Evolutionary conservation across 2,113 vertebrate genomes (phyloP).

Genomic region (Sprattus sprattus): DNA sequence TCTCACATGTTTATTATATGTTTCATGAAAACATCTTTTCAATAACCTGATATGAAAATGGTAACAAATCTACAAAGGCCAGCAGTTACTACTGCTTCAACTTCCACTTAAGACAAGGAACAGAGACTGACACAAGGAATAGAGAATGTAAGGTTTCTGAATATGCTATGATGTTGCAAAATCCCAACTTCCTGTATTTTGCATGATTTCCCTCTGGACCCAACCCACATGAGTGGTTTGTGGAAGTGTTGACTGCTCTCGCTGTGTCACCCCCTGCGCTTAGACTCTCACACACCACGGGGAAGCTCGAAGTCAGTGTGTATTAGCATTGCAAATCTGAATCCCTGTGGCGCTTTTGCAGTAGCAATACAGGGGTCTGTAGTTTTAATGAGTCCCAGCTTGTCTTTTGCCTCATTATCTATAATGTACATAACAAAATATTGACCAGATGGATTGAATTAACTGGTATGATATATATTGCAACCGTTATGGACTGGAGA

Average conservation of each 20-base stretch:
- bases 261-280: background rate
- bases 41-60: background rate
- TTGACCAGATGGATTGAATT: background rate
- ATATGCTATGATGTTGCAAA: background rate
- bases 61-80: background rate
- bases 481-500: background rate
- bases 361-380: background rate
- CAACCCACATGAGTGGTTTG: background rate
- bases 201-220: background rate
- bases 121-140: background rate
- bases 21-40: too few species aligned
- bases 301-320: background rate
- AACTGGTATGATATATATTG: background rate
- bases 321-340: background rate
- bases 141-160: background rate
- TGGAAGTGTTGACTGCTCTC: background rate
- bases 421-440: background rate
- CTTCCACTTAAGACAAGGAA: background rate
- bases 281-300: background rate
- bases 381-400: background rate
- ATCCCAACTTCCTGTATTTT: background rate
- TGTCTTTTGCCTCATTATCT: background rate
- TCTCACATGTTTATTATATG: too few species aligned
- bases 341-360: background rate
- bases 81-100: too few species aligned